These are phyloP conservation scores for Trichopoda pennipes DNA, from an alignment of 2,888 invertebrate genomes.

Conservation along the genomic window DNA sequence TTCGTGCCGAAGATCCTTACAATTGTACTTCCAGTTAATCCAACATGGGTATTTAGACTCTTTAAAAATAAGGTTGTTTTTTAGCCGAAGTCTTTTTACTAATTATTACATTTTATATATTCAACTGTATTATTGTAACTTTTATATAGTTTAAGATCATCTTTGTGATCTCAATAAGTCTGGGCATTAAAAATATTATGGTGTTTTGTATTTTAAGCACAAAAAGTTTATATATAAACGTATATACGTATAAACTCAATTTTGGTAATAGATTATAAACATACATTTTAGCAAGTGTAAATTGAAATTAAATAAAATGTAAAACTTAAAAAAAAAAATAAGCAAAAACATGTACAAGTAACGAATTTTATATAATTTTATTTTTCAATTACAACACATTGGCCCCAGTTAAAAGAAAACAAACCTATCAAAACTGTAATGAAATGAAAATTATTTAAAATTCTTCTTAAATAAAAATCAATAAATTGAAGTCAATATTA, in stretches of 20 bases:
- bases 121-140: slow-evolving; percentile 1
- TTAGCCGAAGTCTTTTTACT: not conserved
- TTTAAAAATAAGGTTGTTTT: slow-evolving; percentile 53
- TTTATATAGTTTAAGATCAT: slow-evolving; percentile 23
- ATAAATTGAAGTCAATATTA: no score
- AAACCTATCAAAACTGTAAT: not conserved
- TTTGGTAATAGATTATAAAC: slow-evolving; percentile 17
- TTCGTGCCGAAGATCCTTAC: slow-evolving; percentile 81
- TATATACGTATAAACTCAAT: slow-evolving; percentile 10
- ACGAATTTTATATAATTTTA: not conserved
- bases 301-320: slow-evolving; percentile 3
- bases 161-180: slow-evolving; percentile 34
- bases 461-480: no score
- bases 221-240: slow-evolving; percentile 17
- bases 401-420: not conserved
- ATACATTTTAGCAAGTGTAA: slow-evolving; percentile 10
- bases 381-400: not conserved
- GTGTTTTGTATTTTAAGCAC: slow-evolving; percentile 58
- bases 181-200: slow-evolving; percentile 47
- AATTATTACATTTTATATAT: slow-evolving; percentile 5
- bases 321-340: not conserved
- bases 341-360: not conserved
- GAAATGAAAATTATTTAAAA: slow-evolving; percentile 36
- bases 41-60: slow-evolving; percentile 68
- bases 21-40: slow-evolving; percentile 81